A percentile compares a stretch with the other conserved stretches of the same genome.
Conservation (phyloP, 2,113 vertebrate species). For the Triplophysa siluroides region DNA sequence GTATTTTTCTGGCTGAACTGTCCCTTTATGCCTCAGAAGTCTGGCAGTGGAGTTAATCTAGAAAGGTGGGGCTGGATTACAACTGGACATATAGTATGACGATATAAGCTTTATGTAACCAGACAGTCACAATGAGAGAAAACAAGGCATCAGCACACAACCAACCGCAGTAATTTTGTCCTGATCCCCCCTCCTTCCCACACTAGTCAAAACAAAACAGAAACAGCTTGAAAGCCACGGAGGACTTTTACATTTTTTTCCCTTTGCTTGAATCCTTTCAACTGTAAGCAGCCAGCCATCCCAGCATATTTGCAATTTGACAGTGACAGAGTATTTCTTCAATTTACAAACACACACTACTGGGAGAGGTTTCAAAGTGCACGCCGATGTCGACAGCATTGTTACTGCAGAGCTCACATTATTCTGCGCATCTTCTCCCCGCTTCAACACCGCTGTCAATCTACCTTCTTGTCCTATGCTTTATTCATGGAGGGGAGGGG, state of each 20-base stretch:
- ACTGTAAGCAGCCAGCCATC: conserved; percentile 41
- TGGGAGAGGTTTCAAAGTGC: conserved; percentile 51
- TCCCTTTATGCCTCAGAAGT: neutral
- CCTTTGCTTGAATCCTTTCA: conserved; percentile 31
- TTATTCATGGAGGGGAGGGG: conserved; percentile 49
- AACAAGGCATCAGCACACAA: conserved; percentile 19
- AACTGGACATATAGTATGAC: conserved; percentile 8
- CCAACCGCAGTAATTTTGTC: conserved; percentile 8
- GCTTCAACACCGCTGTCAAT: conserved; percentile 36
- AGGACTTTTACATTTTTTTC: conserved; percentile 8
- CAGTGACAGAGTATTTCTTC: conserved; percentile 53
- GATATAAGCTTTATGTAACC: neutral
- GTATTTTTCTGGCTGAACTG: neutral
- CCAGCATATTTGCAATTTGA: conserved; percentile 43
- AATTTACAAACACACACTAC: conserved; percentile 43
- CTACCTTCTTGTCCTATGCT: conserved; percentile 31
- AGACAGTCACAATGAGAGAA: conserved; percentile 13
- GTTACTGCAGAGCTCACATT: conserved; percentile 33
- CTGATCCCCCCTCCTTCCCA: neutral
- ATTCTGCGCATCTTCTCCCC: conserved; percentile 25
- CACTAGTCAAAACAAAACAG: conserved; percentile 37
- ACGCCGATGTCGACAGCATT: conserved; percentile 42
- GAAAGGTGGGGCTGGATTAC: conserved; percentile 22
- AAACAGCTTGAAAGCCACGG: conserved; percentile 31
- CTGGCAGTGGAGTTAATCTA: neutral